Base-by-base conservation (phyloP, 1,140 invertebrate genomes). In the Drosophila grimshawi region DNA sequence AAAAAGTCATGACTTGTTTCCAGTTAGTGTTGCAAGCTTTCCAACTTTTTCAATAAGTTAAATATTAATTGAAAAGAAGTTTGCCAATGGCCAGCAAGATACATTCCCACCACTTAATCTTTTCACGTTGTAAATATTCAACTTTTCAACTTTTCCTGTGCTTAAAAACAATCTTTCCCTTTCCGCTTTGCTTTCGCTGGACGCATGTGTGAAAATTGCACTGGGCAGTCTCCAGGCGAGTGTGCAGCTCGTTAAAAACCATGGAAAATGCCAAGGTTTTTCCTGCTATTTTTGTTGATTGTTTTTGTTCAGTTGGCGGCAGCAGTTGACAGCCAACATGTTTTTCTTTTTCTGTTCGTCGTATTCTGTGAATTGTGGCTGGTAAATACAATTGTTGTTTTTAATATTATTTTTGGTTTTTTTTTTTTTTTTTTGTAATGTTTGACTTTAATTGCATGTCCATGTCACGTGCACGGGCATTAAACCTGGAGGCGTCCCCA, bases 361-460 rank as follows among this genome's bases (percentile, higher is more conserved):
- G 19, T 43, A 3, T 39, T 39, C 3, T 39, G 37, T 39, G 37
- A 39, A 39, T 10, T 43, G 39, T 43, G 39, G 39, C 39, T 43
- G 39, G 39, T n/a, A 37, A 37, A 8, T 37, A 37, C 35, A 37
- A 37, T 37, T 37, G 33, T 56, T 3, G 7, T n/a, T 29, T 37
- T 10, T 19, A 19, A 19, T 19, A 19, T 19, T 19, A 19, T 19
- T 19, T 19, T 19, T 19, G 1, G 3, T 70, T 57, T 41, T 30
- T 41, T 39, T 10, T 19, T 46, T 53, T 43, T 27, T n/a, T 10
- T 46, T 41, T 49, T 49, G 41, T 67, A 55, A 61, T 60, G 49
- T 69, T 66, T 69, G n/a, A 80, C 67, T 82, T 88, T 79, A 86
- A 88, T 86, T 79, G 72, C 76, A 55, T 70, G 76, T 76, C 66